Evolutionary conservation across 2,888 invertebrate species (phyloP), one percentile per base, ranked within the genome.

Genomic region (Smittia aterrima): DNA sequence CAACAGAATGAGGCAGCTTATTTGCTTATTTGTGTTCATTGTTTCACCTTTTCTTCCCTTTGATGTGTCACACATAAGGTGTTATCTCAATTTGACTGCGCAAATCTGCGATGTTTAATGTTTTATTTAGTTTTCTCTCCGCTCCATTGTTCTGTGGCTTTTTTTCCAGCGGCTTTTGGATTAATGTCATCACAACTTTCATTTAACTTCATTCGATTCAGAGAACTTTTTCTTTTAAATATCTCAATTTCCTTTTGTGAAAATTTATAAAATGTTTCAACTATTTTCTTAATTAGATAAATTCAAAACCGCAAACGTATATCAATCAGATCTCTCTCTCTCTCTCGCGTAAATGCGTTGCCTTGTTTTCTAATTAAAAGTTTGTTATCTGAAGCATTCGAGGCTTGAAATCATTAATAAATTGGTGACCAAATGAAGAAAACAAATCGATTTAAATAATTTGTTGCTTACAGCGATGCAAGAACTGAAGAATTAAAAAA

Each of bases 11-110:
- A 58, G 25, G 27, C 9, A 64, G n/a, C 16, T 27, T 64, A 64
- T 27, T 27, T 27, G 64, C 64, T 58, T 58, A 58, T 58, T 58
- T 58, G 58, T 58, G 64, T 13, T 27, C 64, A 64, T 64, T 64
- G 64, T 64, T 64, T 64, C 64, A 25, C 24, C 22, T 64, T 22
- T 24, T 6, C 22, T 13, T 64, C 22, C 20, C 64, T 64, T 27
- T 64, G 64, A 64, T 64, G 20, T 64, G 64, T 64, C 64, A 64
- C 64, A 64, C 20, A 4, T 27, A 64, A 64, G n/a, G 64, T 64
- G 64, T 16, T 64, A 64, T 64, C 64, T 64, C 64, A 64, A 64
- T 64, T 64, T 64, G 64, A 64, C 25, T 64, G 1, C 16, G 25
- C 27, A 27, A 58, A 58, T 58, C 58, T 58, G 18, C 11, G 58